Evolutionary conservation across 2,113 vertebrate species (phyloP).

Genomic region (Progne subis): DNA sequence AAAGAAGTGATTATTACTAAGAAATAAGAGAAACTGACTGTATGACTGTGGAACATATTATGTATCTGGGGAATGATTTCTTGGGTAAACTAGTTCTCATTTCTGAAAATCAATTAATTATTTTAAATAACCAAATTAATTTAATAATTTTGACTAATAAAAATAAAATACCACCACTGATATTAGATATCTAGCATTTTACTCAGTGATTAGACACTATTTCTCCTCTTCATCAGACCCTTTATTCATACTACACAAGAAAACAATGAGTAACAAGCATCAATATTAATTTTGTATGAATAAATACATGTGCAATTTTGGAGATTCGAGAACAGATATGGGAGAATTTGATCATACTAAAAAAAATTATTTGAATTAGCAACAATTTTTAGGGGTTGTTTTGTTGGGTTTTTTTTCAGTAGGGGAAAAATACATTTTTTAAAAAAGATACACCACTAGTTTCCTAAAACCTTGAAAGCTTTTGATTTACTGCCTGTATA

Average conservation of each 20-base stretch:
- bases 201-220: neutral
- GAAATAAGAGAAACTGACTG: neutral
- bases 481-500: neutral
- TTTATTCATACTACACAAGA: neutral
- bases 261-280: neutral
- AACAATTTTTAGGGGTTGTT: neutral
- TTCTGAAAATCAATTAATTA: neutral
- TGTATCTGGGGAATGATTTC: neutral
- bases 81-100: neutral
- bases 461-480: neutral
- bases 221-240: neutral
- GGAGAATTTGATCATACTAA: neutral
- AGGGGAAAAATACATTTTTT: neutral
- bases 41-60: neutral
- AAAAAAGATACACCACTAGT: rapidly evolving
- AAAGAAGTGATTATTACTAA: neutral
- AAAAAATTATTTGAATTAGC: neutral
- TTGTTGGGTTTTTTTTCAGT: neutral
- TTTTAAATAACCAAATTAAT: neutral
- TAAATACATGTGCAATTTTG: neutral
- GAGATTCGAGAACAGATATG: neutral
- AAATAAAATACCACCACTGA: neutral
- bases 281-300: neutral
- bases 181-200: neutral
- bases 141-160: neutral